These are phyloP conservation scores for Thunnus thynnus DNA, from an alignment of 2,113 vertebrate genomes.

Conservation along the genomic window DNA sequence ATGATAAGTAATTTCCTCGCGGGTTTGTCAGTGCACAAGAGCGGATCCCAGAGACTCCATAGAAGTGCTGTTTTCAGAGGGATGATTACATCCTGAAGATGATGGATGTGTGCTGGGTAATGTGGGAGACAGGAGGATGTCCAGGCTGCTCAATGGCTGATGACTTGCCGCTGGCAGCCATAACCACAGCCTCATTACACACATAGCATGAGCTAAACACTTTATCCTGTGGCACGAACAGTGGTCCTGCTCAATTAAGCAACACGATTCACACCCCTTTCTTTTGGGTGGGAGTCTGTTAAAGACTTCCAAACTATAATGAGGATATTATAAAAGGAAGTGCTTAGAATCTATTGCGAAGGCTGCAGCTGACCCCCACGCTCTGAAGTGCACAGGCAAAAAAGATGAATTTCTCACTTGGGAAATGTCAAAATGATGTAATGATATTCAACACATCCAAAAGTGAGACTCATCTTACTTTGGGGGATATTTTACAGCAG, in stretches of 20 bases:
- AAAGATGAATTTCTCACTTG: constrained; percentile 30
- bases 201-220: constrained; percentile 66
- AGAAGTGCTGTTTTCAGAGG: constrained; percentile 69
- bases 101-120: constrained; percentile 79
- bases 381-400: constrained; percentile 3
- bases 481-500: constrained; percentile 27
- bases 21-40: constrained; percentile 67
- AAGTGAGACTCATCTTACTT: constrained; percentile 30
- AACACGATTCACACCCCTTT: constrained; percentile 49
- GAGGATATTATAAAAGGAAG: constrained; percentile 32
- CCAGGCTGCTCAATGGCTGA: constrained; percentile 66
- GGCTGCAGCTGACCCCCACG: not conserved
- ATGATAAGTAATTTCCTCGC: constrained; percentile 82
- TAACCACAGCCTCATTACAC: constrained; percentile 82
- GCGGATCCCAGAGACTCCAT: constrained; percentile 69
- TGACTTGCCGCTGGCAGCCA: constrained; percentile 61
- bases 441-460: constrained; percentile 52
- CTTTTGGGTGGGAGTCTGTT: constrained; percentile 37
- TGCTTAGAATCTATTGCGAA: not conserved
- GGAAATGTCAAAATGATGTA: constrained; percentile 56
- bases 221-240: constrained; percentile 69
- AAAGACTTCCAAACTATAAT: constrained; percentile 34
- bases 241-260: constrained; percentile 78
- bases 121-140: constrained; percentile 73
- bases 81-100: constrained; percentile 83